phyloP scores from a whole-genome alignment of 1,140 invertebrate species.

The Conus ventricosus region DNA sequence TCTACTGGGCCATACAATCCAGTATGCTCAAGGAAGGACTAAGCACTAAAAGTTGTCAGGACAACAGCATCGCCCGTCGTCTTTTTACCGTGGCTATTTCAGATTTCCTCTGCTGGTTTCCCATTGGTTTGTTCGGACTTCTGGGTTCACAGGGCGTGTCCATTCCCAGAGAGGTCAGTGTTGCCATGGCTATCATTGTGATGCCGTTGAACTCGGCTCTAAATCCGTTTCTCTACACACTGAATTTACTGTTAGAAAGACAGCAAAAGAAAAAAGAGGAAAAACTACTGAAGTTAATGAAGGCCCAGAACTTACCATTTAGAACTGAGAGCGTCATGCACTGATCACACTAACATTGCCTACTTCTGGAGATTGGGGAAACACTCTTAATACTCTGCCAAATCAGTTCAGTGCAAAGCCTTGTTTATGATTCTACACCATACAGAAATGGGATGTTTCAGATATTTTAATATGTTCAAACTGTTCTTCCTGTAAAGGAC shows the following conservation, averaged over 20 bases:
- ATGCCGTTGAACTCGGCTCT: background rate
- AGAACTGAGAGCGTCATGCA: too few relatives aligned
- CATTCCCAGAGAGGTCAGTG: background rate
- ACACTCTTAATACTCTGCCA: too few relatives aligned
- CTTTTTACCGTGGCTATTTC: background rate
- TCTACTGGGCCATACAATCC: background rate
- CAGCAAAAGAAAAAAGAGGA: background rate
- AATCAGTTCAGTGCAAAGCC: too few relatives aligned
- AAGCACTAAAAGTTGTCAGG: background rate
- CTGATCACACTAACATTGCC: too few relatives aligned
- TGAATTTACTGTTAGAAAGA: background rate
- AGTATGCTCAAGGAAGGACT: background rate
- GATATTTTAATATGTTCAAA: too few relatives aligned
- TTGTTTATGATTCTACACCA: too few relatives aligned
- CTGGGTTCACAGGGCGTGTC: background rate
- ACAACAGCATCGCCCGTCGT: background rate
- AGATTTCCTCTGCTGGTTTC: conserved; percentile 12
- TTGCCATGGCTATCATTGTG: background rate
- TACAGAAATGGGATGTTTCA: too few relatives aligned
- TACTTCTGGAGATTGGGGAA: too few relatives aligned
- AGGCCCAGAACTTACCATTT: background rate
- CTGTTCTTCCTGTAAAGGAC: too few relatives aligned
- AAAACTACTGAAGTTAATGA: background rate
- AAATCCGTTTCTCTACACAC: background rate
- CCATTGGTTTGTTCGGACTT: background rate